phyloP scores from a whole-genome alignment of 2,888 invertebrate species.

The Caenorhabditis drosophilae region DNA sequence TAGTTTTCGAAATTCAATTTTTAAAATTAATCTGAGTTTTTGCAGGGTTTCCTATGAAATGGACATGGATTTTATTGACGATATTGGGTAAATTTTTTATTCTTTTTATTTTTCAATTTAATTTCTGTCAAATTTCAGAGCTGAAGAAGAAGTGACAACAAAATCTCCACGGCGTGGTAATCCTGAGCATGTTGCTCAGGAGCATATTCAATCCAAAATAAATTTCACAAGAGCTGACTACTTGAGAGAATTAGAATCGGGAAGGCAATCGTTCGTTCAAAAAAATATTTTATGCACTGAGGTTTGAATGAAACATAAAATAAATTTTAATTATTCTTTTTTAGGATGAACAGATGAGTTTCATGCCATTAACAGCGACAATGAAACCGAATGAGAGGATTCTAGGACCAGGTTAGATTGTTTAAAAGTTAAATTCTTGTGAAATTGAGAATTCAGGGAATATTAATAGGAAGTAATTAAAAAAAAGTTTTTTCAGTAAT shows the following conservation, averaged over 20 bases:
- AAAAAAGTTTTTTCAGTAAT: neutral
- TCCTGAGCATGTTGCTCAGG: slow-evolving; percentile 6
- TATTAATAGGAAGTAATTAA: no score
- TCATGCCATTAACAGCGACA: neutral
- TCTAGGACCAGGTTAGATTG: slow-evolving; percentile 19
- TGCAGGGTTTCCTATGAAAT: slow-evolving; percentile 33
- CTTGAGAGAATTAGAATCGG: neutral
- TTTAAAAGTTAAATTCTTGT: neutral
- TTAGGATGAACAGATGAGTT: slow-evolving; percentile 9
- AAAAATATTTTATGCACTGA: slow-evolving; percentile 15
- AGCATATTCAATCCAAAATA: neutral
- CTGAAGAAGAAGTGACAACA: slow-evolving; percentile 7
- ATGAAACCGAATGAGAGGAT: neutral
- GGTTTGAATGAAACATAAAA: neutral
- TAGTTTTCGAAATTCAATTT: neutral
- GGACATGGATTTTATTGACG: slow-evolving; percentile 28
- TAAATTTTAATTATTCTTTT: neutral
- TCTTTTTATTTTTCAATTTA: no score
- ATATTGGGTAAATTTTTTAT: slow-evolving; percentile 21
- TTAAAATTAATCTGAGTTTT: slow-evolving; percentile 7
- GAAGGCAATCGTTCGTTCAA: slow-evolving; percentile 1
- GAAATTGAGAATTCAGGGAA: no score
- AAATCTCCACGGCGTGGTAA: slow-evolving; percentile 19
- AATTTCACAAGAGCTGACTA: neutral
- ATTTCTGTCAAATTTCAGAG: no score